Evolutionary conservation across 1,140 invertebrate species (phyloP).

Genomic region (Tribolium madens): DNA sequence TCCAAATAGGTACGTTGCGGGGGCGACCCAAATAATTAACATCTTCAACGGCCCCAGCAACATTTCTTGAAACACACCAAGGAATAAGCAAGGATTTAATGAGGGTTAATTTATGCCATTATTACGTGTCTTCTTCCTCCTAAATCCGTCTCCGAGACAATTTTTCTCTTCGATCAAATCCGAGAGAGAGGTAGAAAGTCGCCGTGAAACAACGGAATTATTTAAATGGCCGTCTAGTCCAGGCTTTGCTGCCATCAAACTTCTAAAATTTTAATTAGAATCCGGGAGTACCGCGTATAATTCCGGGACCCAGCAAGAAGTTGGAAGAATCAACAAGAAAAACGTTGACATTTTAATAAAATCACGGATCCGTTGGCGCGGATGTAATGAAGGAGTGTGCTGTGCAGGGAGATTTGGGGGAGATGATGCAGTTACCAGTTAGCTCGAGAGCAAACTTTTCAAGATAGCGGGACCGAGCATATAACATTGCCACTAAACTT

Average conservation of each 20-base stretch:
- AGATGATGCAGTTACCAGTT: constrained; percentile 41
- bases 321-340: constrained; percentile 52
- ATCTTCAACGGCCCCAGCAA: constrained; percentile 43
- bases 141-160: background rate
- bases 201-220: constrained; percentile 4
- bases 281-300: constrained; percentile 35
- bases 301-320: constrained; percentile 16
- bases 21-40: constrained; percentile 49
- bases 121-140: background rate
- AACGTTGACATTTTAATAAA: constrained; percentile 56
- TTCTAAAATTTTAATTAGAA: constrained; percentile 35
- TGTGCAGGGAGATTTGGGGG: constrained; percentile 43
- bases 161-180: background rate
- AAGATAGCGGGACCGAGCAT: constrained; percentile 44
- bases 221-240: constrained; percentile 23
- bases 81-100: constrained; percentile 38
- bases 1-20: constrained; percentile 59
- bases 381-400: constrained; percentile 50
- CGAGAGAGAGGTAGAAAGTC: background rate
- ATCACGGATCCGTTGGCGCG: constrained; percentile 49
- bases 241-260: constrained; percentile 3
- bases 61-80: constrained; percentile 26
- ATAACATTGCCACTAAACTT: constrained; percentile 51
- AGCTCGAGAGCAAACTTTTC: constrained; percentile 44
- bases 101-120: constrained; percentile 37